These are phyloP conservation scores for Osmerus eperlanus DNA, from an alignment of 2,113 vertebrate species.

Conservation along the genomic window DNA sequence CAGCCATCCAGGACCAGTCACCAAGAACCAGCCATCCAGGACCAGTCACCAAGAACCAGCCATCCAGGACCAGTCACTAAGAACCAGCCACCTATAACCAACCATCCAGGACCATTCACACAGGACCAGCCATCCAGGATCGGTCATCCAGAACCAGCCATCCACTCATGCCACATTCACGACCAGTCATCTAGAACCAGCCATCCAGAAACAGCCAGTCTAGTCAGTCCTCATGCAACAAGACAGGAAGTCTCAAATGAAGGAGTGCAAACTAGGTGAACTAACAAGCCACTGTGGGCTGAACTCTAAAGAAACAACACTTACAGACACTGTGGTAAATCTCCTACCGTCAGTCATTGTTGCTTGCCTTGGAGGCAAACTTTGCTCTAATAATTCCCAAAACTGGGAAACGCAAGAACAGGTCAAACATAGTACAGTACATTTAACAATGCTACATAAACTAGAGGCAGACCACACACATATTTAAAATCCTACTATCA, in stretches of 20 bases:
- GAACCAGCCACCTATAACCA: too few relatives aligned
- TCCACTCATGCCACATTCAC: too few relatives aligned
- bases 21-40: too few relatives aligned
- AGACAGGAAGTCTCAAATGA: conserved; percentile 23
- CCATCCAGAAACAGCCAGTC: conserved; percentile 8
- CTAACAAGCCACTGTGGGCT: conserved; percentile 55
- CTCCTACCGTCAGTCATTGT: conserved; percentile 62
- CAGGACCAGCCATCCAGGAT: too few relatives aligned
- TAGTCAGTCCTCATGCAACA: too few relatives aligned
- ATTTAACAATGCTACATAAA: conserved; percentile 38
- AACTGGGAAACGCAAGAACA: conserved; percentile 55
- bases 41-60: too few relatives aligned
- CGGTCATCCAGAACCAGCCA: too few relatives aligned
- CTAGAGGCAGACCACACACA: conserved; percentile 19
- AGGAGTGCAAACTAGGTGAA: conserved; percentile 41
- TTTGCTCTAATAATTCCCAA: conserved; percentile 51
- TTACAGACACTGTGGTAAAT: conserved; percentile 37
- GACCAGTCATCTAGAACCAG: too few relatives aligned
- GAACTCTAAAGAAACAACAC: conserved; percentile 45
- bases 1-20: too few relatives aligned
- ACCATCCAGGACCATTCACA: too few relatives aligned
- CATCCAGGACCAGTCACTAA: too few relatives aligned
- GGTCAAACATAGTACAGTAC: conserved; percentile 54
- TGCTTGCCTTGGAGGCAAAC: conserved; percentile 44
- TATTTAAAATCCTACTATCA: neutral